Conservation (phyloP, 2,113 vertebrate genomes). For the Microtus pennsylvanicus region DNA sequence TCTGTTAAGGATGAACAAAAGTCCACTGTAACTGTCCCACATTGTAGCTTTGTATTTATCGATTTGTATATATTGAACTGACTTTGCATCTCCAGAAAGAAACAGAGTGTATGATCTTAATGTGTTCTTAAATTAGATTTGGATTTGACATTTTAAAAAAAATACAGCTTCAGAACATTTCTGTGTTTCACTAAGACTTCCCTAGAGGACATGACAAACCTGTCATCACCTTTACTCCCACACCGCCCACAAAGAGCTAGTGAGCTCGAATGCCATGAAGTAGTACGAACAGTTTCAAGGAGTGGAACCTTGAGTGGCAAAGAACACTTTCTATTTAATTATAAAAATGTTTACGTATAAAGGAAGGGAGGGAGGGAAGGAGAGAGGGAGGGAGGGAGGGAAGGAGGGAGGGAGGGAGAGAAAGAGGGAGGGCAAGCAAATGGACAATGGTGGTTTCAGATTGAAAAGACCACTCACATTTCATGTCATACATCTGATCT, state of each 20-base stretch:
- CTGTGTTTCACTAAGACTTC: background rate
- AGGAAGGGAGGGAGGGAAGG: no score
- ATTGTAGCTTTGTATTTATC: no score
- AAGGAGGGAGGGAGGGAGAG: background rate
- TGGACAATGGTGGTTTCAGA: constrained; percentile 61
- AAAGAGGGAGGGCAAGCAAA: background rate
- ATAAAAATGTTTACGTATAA: background rate
- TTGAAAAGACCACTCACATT: background rate
- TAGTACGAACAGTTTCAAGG: background rate
- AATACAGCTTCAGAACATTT: background rate
- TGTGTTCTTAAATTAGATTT: background rate
- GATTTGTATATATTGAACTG: no score
- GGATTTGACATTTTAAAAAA: background rate
- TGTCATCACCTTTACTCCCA: no score
- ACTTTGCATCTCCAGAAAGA: background rate
- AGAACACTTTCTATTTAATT: background rate
- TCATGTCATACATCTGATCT: constrained; percentile 82
- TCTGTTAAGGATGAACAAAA: background rate
- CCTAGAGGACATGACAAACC: background rate
- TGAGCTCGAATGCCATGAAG: background rate
- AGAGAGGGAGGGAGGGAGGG: no score
- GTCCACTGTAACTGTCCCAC: background rate
- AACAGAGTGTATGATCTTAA: background rate
- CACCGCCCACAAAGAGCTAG: background rate
- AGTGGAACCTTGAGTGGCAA: background rate